These are phyloP conservation scores for Gambusia yucatana DNA, from an alignment of 2,797 vertebrate genomes.

Conservation along the genomic window DNA sequence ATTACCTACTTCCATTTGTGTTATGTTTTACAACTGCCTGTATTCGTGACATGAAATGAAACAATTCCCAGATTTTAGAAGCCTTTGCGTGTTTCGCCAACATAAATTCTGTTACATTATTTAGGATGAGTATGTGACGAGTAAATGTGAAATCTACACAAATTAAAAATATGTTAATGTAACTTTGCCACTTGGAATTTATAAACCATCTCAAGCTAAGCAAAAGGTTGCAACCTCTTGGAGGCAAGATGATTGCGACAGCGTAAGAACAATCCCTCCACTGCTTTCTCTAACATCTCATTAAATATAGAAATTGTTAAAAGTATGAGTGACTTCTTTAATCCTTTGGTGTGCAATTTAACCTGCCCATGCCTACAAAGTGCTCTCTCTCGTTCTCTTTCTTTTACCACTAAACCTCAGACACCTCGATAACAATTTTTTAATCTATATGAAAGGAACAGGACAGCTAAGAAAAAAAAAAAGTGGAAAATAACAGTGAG, in stretches of 20 bases:
- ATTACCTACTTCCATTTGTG: not conserved
- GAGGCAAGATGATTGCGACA: not conserved
- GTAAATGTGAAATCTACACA: not conserved
- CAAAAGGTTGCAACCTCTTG: not conserved
- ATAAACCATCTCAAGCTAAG: not conserved
- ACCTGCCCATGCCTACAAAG: not conserved
- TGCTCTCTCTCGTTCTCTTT: not conserved
- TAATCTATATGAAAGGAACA: not conserved
- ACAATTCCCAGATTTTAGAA: not conserved
- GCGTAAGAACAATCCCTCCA: not conserved
- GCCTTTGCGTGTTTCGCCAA: not conserved
- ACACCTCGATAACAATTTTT: not conserved
- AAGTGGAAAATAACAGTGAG: constrained; percentile 3
- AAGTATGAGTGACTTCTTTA: not conserved
- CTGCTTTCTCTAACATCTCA: not conserved
- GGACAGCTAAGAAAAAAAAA: constrained; percentile 3
- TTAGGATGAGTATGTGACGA: not conserved
- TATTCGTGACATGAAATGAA: not conserved
- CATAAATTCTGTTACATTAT: not conserved
- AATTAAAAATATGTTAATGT: not conserved
- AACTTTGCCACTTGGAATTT: not conserved
- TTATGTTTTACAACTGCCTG: not conserved
- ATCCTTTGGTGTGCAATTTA: too few species aligned
- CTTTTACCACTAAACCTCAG: not conserved
- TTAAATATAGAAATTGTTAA: not conserved